Evolutionary conservation across 2,113 vertebrate species (phyloP).

Genomic region (Macrotis lagotis): DNA sequence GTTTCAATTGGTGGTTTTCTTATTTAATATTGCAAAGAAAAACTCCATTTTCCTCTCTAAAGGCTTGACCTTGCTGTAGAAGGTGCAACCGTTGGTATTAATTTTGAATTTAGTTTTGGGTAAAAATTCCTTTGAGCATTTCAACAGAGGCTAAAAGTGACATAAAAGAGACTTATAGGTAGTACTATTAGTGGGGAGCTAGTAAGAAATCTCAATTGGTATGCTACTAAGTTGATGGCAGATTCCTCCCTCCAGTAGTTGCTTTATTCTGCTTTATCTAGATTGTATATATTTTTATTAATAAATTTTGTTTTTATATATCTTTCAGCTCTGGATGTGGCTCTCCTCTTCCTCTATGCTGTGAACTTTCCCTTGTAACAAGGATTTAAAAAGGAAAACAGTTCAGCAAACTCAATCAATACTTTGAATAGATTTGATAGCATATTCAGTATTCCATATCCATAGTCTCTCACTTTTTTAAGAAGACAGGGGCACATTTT

Average conservation of each 20-base stretch:
- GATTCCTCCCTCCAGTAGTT: slow-evolving; percentile 45
- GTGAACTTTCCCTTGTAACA: background rate
- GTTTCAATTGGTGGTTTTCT: background rate
- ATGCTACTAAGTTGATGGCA: background rate
- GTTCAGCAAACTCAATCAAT: background rate
- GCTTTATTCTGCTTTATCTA: background rate
- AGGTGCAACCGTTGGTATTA: slow-evolving; percentile 27
- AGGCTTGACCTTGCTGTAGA: slow-evolving; percentile 31
- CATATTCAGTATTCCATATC: background rate
- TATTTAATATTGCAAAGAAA: slow-evolving; percentile 13
- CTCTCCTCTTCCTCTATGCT: background rate
- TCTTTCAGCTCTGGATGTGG: background rate
- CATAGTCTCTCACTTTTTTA: background rate
- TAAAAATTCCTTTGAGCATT: slow-evolving; percentile 13
- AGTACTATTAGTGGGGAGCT: slow-evolving; percentile 31
- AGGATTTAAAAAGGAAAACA: background rate
- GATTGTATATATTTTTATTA: background rate
- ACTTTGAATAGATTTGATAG: background rate
- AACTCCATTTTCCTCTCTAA: slow-evolving; percentile 50
- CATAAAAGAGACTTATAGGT: slow-evolving; percentile 18
- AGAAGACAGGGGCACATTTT: background rate
- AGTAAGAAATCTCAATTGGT: slow-evolving; percentile 57
- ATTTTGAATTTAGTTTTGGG: slow-evolving; percentile 42
- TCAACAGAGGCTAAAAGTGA: slow-evolving; percentile 53
- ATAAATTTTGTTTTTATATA: no score